These are phyloP conservation scores for Aplidium turbinatum DNA, from an alignment of 23 tunicate genomes.

Conservation along the genomic window DNA sequence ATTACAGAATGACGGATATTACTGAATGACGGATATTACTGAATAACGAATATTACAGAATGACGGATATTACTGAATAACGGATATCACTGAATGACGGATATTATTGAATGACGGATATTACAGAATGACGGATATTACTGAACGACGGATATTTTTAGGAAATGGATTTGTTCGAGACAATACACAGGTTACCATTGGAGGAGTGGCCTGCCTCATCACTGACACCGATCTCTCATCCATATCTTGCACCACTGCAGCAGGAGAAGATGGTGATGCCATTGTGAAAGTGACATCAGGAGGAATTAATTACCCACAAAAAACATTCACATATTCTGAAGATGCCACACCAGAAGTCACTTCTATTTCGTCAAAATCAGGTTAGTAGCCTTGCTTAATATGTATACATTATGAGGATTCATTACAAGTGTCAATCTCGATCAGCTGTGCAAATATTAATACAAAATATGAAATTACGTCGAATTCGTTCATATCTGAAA, in stretches of 20 bases:
- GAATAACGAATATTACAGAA: too few relatives aligned
- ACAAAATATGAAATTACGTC: too few relatives aligned
- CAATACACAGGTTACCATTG: conserved; percentile 36
- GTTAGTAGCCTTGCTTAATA: too few relatives aligned
- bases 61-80: too few relatives aligned
- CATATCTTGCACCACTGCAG: conserved; percentile 41
- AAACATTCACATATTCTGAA: conserved; percentile 17
- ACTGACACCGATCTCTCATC: background rate
- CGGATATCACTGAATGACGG: too few relatives aligned
- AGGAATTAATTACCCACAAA: conserved; percentile 3
- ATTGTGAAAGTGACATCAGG: conserved; percentile 29
- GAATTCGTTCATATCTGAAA: background rate
- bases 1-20: too few relatives aligned
- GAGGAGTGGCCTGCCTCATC: conserved; percentile 37
- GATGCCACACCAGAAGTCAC: conserved; percentile 58
- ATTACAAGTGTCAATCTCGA: too few relatives aligned
- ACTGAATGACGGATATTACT: too few relatives aligned
- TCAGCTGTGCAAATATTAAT: too few relatives aligned
- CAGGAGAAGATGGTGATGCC: conserved; percentile 4
- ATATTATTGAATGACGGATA: too few relatives aligned
- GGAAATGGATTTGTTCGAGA: conserved; percentile 66
- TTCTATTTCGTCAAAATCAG: conserved; percentile 35
- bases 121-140: too few relatives aligned
- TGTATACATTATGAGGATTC: too few relatives aligned
- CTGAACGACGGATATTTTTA: background rate